Evolutionary conservation across 2,797 vertebrate genomes (phyloP), one percentile per base, ranked within the genome.

Genomic region (Champsocephalus gunnari): DNA sequence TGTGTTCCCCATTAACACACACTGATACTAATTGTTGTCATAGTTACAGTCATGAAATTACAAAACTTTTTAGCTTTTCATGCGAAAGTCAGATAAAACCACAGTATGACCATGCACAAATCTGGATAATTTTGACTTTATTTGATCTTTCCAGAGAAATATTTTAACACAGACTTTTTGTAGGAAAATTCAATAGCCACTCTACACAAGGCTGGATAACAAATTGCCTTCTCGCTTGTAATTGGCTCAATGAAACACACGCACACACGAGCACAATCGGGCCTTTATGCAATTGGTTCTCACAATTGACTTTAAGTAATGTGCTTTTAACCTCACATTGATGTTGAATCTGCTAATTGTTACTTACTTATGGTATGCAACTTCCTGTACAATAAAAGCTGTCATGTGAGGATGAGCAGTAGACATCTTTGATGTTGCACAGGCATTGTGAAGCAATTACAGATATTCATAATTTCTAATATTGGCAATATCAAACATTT

Each of bases 361-460:
- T 32, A 53, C 41, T 14, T 24, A 19, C 24, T 54, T 41, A 53
- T 47, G 32, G 16, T 63, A 34, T 16, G 1, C 32, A 53, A 48
- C 24, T 69, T 58, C 28, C 28, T 28, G 28, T 28, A 59, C 12
- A 54, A 24, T 75, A 28, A 81, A 77, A 77, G 34, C 50, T 43
- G 11, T 54, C 21, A 60, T 50, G 57, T 58, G 54, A 64, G 56
- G 50, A 77, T 66, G 51, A 53, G 53, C 28, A 78, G 43, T 43
- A 17, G 68, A 21, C 63, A 48, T 19, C 59, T 28, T 80, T 75
- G 28, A 55, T 60, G 69, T 68, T 67, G 57, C 73, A 60, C 21
- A 51, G 57, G 45, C 54, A 63, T 81, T 75, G 61, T 71, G 61
- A 77, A 71, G 55, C 67, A 75, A 76, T 79, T 82, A 79, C 51